phyloP scores from a whole-genome alignment of 37 sponge, comb jelly and placozoan species.

The Ephydatia muelleri region DNA sequence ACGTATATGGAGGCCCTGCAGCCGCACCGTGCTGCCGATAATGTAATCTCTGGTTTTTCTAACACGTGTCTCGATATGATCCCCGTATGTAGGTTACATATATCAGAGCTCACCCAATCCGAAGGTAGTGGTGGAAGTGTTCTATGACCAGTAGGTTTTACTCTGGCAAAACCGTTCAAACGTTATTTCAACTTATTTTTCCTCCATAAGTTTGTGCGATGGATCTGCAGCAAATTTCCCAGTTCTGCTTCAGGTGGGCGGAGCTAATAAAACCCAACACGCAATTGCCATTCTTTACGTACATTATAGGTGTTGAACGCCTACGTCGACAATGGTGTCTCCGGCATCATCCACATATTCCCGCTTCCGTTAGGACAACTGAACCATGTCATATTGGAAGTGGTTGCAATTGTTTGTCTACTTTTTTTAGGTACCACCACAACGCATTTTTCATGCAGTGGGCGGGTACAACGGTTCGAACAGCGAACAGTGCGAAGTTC shows the following conservation, averaged over 20 bases:
- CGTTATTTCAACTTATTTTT: background rate
- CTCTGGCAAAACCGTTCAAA: no score
- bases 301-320: constrained; percentile 15
- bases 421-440: constrained; percentile 53
- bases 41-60: background rate
- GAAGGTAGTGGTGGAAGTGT: constrained; percentile 39
- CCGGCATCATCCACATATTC: constrained; percentile 47
- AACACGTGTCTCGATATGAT: no score
- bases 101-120: constrained; percentile 10
- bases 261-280: background rate
- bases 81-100: constrained; percentile 6
- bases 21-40: no score
- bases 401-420: background rate
- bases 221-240: constrained; percentile 56
- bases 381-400: background rate
- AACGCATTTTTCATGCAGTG: constrained; percentile 61
- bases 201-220: constrained; percentile 30
- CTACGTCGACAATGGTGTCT: constrained; percentile 9
- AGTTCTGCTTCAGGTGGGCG: constrained; percentile 32
- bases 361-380: constrained; percentile 42
- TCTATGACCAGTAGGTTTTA: constrained; percentile 61
- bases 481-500: background rate
- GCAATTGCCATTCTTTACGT: background rate
- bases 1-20: background rate
- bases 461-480: constrained; percentile 41